Evolutionary conservation across 2,113 vertebrate species (phyloP).

Genomic region (Tachuris rubrigastra): DNA sequence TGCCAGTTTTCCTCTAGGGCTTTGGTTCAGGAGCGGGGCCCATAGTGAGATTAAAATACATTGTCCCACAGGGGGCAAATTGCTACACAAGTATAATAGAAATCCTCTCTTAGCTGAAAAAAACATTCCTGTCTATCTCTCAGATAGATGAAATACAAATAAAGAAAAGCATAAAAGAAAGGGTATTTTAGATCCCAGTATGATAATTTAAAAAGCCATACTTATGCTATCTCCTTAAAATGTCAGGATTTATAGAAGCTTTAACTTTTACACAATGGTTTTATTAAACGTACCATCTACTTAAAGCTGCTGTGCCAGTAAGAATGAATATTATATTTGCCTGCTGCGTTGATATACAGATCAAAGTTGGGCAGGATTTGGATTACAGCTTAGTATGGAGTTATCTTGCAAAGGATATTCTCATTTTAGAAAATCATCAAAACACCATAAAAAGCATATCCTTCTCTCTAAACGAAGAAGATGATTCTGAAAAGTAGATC

Average conservation of each 20-base stretch:
- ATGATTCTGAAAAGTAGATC: not conserved
- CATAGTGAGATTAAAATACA: not conserved
- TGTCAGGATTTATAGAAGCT: not conserved
- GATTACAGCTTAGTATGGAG: not conserved
- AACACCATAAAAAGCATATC: not conserved
- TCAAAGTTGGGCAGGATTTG: not conserved
- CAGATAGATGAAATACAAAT: not conserved
- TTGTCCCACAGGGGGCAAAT: not conserved
- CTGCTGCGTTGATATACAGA: not conserved
- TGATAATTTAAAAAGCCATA: not conserved
- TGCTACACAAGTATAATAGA: not conserved
- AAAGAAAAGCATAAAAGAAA: not conserved
- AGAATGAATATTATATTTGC: not conserved
- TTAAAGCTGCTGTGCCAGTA: not conserved
- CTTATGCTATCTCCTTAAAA: not conserved
- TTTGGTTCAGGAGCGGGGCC: not conserved
- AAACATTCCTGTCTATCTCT: not conserved
- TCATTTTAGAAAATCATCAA: not conserved
- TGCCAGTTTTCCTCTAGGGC: not conserved
- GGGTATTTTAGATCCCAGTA: not conserved
- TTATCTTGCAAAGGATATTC: not conserved
- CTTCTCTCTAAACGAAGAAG: not conserved
- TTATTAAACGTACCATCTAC: conserved; percentile 2
- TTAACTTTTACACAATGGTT: not conserved
- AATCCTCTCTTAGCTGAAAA: not conserved